Conservation (phyloP, 37 sponge, comb jelly and placozoan genomes). For the Halisarca cf. caerulea region DNA sequence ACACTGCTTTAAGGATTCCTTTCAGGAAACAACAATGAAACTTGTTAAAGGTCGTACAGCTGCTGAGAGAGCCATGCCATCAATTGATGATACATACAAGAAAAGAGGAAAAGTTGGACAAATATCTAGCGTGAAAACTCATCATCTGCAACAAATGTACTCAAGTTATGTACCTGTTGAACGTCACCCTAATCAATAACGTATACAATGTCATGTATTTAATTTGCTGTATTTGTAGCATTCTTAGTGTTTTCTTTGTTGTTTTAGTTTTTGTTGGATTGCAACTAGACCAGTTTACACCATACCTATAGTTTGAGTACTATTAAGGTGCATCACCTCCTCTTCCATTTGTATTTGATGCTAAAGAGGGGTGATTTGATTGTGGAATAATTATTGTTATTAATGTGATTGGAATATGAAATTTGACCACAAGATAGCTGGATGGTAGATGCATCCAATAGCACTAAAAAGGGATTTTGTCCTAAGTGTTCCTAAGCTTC, state of each 20-base stretch:
- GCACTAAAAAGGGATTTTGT: neutral
- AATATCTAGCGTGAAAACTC: neutral
- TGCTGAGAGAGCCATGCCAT: constrained; percentile 16
- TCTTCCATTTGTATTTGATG: neutral
- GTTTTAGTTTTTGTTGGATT: neutral
- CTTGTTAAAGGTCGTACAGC: neutral
- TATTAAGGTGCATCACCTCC: neutral
- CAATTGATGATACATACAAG: neutral
- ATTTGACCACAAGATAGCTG: neutral
- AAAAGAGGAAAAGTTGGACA: constrained; percentile 9
- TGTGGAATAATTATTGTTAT: neutral
- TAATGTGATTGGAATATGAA: neutral
- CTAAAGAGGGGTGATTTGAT: neutral
- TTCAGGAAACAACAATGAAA: neutral
- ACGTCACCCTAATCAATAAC: neutral
- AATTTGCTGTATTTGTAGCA: neutral
- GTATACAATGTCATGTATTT: neutral
- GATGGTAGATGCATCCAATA: neutral
- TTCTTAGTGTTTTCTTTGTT: neutral
- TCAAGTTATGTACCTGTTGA: constrained; percentile 27
- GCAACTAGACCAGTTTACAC: neutral
- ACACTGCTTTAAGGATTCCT: constrained; percentile 7
- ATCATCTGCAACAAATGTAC: constrained; percentile 46
- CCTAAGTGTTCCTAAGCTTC: neutral
- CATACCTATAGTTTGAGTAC: neutral